Conservation (phyloP, 2,797 vertebrate genomes). For the Arrhamphus sclerolepis region DNA sequence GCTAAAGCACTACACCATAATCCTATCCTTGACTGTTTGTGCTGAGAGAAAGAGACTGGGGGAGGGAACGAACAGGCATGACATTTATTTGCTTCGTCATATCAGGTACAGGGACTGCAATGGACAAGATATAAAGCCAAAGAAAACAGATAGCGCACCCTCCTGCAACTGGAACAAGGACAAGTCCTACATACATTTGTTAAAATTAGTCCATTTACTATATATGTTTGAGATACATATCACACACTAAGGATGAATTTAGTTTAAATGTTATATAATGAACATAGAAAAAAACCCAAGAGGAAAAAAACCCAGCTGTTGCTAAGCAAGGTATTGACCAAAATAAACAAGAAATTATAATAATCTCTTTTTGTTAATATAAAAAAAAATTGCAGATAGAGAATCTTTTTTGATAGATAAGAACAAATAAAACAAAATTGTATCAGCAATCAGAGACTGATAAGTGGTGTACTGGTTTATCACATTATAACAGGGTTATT, state of each 20-base stretch:
- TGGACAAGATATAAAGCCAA: constrained; percentile 19
- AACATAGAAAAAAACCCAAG: too few species aligned
- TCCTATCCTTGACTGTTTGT: constrained; percentile 48
- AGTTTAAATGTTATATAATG: too few species aligned
- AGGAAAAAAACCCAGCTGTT: too few species aligned
- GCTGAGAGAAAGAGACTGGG: constrained; percentile 2
- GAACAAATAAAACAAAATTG: too few species aligned
- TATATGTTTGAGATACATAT: too few species aligned
- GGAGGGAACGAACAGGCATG: constrained; percentile 23
- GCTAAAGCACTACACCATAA: constrained; percentile 65
- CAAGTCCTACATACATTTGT: too few species aligned
- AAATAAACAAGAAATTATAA: too few species aligned
- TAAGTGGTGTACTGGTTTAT: not conserved
- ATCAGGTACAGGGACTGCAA: constrained; percentile 32
- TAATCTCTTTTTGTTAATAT: too few species aligned
- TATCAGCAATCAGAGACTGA: not conserved
- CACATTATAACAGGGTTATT: constrained; percentile 1
- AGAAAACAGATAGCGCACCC: constrained; percentile 5
- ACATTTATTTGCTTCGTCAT: constrained; percentile 38
- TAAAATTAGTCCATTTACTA: not conserved
- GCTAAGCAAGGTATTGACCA: too few species aligned
- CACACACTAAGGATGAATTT: too few species aligned
- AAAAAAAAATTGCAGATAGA: not conserved
- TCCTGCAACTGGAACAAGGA: too few species aligned
- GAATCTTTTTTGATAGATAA: too few species aligned